A percentile compares a stretch with the other conserved stretches of the same genome.
Conservation (phyloP, 1,140 invertebrate genomes). For the Bombyx mandarina region DNA sequence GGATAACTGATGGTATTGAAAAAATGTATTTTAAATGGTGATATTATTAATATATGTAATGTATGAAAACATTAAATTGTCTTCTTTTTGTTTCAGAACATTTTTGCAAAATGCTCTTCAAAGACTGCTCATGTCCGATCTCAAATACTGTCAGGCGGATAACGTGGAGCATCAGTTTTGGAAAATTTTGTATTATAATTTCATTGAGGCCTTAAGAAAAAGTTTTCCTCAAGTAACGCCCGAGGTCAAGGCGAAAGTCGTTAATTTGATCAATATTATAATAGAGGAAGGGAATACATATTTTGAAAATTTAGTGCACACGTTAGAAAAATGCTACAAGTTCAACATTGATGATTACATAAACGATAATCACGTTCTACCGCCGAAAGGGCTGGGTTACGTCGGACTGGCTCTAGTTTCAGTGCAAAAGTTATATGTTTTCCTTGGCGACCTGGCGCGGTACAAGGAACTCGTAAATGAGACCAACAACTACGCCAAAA, state of each 20-base stretch:
- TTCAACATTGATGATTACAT: constrained; percentile 80
- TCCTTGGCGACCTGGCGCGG: constrained; percentile 90
- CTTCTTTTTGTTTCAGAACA: constrained; percentile 35
- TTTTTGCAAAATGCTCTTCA: constrained; percentile 81
- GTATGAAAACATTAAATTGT: background rate
- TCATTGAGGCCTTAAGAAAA: constrained; percentile 87
- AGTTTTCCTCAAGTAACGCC: constrained; percentile 70
- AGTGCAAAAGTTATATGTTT: constrained; percentile 89
- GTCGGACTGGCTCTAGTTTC: constrained; percentile 85
- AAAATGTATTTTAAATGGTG: no score
- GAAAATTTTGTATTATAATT: constrained; percentile 93
- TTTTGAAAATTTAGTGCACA: constrained; percentile 82
- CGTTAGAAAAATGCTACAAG: constrained; percentile 81
- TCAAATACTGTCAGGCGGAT: constrained; percentile 90
- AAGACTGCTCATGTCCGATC: constrained; percentile 82
- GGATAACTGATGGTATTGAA: no score
- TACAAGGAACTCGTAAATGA: constrained; percentile 91
- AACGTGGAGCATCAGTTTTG: constrained; percentile 93
- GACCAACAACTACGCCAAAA: constrained; percentile 87
- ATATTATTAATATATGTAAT: no score
- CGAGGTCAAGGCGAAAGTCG: constrained; percentile 74
- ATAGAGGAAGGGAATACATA: constrained; percentile 87
- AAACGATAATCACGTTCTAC: constrained; percentile 64
- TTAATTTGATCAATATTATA: constrained; percentile 78
- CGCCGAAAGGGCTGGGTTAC: constrained; percentile 75